These are phyloP conservation scores for Solenodon paradoxus DNA, from an alignment of 2,113 vertebrate genomes.

Conservation along the genomic window DNA sequence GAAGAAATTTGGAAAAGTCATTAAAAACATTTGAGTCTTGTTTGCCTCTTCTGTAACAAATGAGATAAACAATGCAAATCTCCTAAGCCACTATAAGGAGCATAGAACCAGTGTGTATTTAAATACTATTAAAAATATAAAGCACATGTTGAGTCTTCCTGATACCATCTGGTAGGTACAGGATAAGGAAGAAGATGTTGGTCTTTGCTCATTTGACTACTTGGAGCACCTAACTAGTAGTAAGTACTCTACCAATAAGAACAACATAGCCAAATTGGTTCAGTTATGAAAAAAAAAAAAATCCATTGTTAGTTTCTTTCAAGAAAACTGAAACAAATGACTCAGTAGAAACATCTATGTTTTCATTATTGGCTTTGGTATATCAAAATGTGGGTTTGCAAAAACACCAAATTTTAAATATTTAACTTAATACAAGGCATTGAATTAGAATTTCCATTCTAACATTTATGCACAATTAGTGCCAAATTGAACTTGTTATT, in stretches of 20 bases:
- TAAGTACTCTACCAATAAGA: background rate
- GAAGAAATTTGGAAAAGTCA: background rate
- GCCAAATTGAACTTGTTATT: background rate
- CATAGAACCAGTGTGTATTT: background rate
- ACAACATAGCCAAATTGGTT: background rate
- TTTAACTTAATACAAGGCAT: constrained; percentile 35
- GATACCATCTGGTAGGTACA: background rate
- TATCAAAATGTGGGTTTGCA: constrained; percentile 37
- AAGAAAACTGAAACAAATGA: constrained; percentile 47
- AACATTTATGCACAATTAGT: background rate
- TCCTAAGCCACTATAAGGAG: background rate
- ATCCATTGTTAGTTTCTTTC: constrained; percentile 7
- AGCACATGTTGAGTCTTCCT: background rate
- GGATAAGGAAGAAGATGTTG: background rate
- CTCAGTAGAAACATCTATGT: constrained; percentile 34
- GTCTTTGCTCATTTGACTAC: background rate
- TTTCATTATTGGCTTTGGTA: constrained; percentile 32
- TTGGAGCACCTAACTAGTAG: background rate
- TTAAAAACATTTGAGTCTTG: background rate
- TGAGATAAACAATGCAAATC: background rate
- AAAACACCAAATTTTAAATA: constrained; percentile 56
- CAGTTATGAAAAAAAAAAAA: background rate
- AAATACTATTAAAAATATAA: background rate
- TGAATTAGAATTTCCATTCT: constrained; percentile 24
- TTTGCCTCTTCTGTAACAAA: constrained; percentile 17